Conservation (phyloP, 2,113 vertebrate genomes). For the Melanocharis versteri region DNA sequence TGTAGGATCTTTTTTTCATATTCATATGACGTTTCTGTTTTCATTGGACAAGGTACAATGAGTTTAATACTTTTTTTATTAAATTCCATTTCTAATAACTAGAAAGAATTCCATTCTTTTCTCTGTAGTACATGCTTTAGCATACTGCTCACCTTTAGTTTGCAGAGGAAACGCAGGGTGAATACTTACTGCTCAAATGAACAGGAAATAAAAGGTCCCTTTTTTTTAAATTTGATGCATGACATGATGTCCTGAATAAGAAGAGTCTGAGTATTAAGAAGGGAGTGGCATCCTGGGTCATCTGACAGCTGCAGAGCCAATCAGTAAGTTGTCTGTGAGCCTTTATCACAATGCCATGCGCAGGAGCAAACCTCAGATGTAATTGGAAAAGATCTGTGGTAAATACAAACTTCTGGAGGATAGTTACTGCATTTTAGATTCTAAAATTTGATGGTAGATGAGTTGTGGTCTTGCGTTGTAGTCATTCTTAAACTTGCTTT, state of each 20-base stretch:
- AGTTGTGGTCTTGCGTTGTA: neutral
- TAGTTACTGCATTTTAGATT: neutral
- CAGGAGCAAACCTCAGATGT: neutral
- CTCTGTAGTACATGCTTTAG: neutral
- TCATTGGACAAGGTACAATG: conserved; percentile 28
- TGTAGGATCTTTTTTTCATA: conserved; percentile 15
- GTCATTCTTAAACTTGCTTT: neutral
- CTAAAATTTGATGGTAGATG: neutral
- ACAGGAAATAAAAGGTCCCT: conserved; percentile 45
- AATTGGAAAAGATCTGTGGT: neutral
- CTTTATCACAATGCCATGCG: neutral
- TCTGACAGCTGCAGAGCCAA: neutral
- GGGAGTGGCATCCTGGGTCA: neutral
- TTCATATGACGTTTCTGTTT: conserved; percentile 44
- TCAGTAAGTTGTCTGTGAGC: neutral
- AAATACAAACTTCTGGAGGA: neutral
- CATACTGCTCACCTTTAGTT: conserved; percentile 5
- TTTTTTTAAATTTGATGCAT: neutral
- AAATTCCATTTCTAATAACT: conserved; percentile 59
- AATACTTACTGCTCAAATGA: neutral
- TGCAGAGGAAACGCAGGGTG: neutral
- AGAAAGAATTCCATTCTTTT: conserved; percentile 31
- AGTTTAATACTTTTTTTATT: conserved; percentile 61
- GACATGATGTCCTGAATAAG: conserved; percentile 2
- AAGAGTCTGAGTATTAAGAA: neutral